phyloP scores from a whole-genome alignment of 2,888 invertebrate species.

The Drosophila mercatorum region DNA sequence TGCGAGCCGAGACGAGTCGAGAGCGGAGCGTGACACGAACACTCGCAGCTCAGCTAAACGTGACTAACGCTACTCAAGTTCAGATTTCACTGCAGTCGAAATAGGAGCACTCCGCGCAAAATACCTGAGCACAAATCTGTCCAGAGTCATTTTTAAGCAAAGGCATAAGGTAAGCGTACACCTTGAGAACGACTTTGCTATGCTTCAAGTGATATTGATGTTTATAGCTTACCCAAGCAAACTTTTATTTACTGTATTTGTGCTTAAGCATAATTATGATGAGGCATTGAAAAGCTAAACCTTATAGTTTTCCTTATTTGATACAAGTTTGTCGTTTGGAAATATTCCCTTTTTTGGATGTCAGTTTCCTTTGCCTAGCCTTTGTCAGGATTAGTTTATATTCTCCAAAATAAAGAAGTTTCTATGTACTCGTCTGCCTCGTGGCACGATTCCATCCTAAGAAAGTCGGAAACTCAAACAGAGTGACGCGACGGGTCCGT shows the following conservation, averaged over 20 bases:
- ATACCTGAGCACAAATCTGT: not conserved
- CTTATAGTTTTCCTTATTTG: too few species aligned
- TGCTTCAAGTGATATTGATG: not conserved
- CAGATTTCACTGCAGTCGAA: not conserved
- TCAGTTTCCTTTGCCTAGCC: too few species aligned
- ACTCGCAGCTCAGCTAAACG: not conserved
- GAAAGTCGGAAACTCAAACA: not conserved
- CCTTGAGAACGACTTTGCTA: not conserved
- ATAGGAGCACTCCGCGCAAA: not conserved
- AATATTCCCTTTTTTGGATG: too few species aligned
- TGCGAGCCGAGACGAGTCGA: conserved; percentile 8
- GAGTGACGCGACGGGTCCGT: conserved; percentile 10
- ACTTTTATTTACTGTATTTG: not conserved
- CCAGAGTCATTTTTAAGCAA: not conserved
- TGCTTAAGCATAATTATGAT: not conserved
- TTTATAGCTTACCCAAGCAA: not conserved
- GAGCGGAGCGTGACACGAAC: conserved; percentile 29
- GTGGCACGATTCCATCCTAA: conserved; percentile 9
- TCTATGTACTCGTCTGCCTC: not conserved
- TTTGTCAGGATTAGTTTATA: not conserved
- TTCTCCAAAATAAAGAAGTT: not conserved
- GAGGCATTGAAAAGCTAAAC: not conserved
- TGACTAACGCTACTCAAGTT: not conserved
- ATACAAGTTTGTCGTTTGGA: too few species aligned
- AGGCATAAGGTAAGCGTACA: not conserved